These are phyloP conservation scores for Microdon myrmicae DNA, from an alignment of 2,888 invertebrate species.

Conservation along the genomic window DNA sequence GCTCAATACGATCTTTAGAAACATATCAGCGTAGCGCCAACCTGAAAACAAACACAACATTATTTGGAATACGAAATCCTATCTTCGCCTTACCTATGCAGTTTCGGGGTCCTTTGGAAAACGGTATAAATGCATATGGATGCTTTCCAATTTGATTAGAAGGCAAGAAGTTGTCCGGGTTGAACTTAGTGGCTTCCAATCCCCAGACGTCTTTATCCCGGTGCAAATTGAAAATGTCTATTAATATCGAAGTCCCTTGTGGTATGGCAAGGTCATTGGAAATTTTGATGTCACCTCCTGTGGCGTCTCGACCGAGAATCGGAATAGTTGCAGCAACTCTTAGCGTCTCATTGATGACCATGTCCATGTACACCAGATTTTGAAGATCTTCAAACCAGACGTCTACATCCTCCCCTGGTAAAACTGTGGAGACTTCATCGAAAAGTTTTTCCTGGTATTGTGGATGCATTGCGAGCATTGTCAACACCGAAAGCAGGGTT, in stretches of 20 bases:
- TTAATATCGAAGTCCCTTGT: conserved; percentile 53
- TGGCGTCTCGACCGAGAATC: conserved; percentile 49
- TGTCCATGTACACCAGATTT: conserved; percentile 55
- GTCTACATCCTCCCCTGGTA: conserved; percentile 22
- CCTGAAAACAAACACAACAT: conserved; percentile 41
- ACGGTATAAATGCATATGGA: conserved; percentile 57
- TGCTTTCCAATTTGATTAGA: conserved; percentile 54
- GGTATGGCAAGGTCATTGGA: conserved; percentile 40
- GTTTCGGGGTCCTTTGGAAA: conserved; percentile 56
- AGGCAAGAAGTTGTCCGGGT: conserved; percentile 58
- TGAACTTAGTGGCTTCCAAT: conserved; percentile 53
- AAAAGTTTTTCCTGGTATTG: conserved; percentile 55
- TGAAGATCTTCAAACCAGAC: conserved; percentile 42
- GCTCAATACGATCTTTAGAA: conserved; percentile 53
- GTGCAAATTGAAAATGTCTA: conserved; percentile 56
- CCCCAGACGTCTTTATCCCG: conserved; percentile 56
- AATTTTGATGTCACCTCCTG: conserved; percentile 34
- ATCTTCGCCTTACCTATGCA: conserved; percentile 53
- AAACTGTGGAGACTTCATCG: conserved; percentile 51
- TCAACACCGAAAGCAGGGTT: conserved; percentile 49
- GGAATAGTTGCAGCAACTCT: conserved; percentile 57
- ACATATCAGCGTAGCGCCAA: conserved; percentile 55
- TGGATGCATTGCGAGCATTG: conserved; percentile 56
- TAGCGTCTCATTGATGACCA: conserved; percentile 55
- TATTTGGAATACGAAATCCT: too few species aligned